Evolutionary conservation across 2,888 invertebrate species (phyloP).

Genomic region (Anarsia innoxiella): DNA sequence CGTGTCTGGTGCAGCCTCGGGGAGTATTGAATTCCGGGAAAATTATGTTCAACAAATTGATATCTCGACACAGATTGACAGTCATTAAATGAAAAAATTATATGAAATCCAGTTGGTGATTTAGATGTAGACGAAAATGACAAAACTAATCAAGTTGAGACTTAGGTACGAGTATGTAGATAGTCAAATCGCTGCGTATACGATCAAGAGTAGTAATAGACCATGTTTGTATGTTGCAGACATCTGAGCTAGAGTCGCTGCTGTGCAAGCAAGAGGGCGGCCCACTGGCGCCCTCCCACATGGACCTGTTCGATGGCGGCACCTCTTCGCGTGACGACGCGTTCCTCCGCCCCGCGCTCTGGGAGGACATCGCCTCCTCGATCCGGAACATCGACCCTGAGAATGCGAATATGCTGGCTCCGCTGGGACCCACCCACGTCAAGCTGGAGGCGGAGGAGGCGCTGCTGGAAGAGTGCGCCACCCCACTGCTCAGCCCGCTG

Average conservation of each 20-base stretch:
- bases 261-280: conserved; percentile 85
- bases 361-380: conserved; percentile 94
- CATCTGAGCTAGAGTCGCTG: conserved; percentile 86
- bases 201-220: neutral
- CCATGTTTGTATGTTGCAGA: conserved; percentile 57
- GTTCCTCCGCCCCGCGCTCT: conserved; percentile 89
- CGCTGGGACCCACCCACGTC: conserved; percentile 80
- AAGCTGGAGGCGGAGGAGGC: conserved; percentile 83
- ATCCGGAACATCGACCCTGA: conserved; percentile 93
- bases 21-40: too few relatives aligned
- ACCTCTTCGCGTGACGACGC: conserved; percentile 84
- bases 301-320: conserved; percentile 72
- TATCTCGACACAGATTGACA: too few relatives aligned
- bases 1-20: too few relatives aligned
- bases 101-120: too few relatives aligned
- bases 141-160: too few relatives aligned
- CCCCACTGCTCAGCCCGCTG: conserved; percentile 84
- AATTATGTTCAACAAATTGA: too few relatives aligned
- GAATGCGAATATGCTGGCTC: conserved; percentile 89
- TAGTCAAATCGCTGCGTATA: too few relatives aligned
- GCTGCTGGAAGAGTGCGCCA: conserved; percentile 77
- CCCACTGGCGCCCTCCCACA: conserved; percentile 76
- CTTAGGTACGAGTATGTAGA: too few relatives aligned
- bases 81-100: too few relatives aligned
- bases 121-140: too few relatives aligned